Evolutionary conservation across 2,113 vertebrate species (phyloP).

Genomic region (Ondatra zibethicus): DNA sequence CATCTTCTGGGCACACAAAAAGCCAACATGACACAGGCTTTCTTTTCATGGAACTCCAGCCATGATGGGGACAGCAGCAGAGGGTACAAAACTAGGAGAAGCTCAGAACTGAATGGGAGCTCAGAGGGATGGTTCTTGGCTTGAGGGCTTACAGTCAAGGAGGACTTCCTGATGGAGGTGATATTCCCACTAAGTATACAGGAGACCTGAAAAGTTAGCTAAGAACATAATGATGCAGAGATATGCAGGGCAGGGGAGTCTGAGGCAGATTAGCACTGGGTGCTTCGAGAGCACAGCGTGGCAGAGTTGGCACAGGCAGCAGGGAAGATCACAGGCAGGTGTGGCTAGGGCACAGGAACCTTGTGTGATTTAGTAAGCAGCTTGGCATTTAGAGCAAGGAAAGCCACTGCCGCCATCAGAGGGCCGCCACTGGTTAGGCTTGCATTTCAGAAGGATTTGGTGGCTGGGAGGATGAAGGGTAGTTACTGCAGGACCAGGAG

Average conservation of each 20-base stretch:
- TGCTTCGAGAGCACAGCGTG: not conserved
- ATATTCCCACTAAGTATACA: not conserved
- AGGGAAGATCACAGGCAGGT: not conserved
- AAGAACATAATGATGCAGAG: not conserved
- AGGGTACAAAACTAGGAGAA: not conserved
- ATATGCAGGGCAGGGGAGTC: not conserved
- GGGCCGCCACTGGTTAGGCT: not conserved
- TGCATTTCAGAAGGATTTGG: not conserved
- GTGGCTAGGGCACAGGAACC: not conserved
- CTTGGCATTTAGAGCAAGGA: not conserved
- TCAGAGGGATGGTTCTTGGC: not conserved
- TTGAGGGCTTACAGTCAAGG: not conserved
- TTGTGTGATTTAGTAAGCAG: not conserved
- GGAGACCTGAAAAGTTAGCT: not conserved
- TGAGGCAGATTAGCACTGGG: fast-evolving
- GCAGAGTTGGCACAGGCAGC: not conserved
- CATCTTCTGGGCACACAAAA: not conserved
- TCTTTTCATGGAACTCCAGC: not conserved
- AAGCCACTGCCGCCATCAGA: not conserved
- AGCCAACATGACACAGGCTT: not conserved
- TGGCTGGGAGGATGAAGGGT: not conserved
- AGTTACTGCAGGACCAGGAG: not conserved
- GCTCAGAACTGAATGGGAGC: not conserved
- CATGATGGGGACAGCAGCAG: not conserved
- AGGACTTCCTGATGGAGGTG: conserved; percentile 42